Evolutionary conservation across 92 coral and sea anemone species (phyloP), one percentile per base, ranked within the genome.

Genomic region (Virgularia gustaviana): DNA sequence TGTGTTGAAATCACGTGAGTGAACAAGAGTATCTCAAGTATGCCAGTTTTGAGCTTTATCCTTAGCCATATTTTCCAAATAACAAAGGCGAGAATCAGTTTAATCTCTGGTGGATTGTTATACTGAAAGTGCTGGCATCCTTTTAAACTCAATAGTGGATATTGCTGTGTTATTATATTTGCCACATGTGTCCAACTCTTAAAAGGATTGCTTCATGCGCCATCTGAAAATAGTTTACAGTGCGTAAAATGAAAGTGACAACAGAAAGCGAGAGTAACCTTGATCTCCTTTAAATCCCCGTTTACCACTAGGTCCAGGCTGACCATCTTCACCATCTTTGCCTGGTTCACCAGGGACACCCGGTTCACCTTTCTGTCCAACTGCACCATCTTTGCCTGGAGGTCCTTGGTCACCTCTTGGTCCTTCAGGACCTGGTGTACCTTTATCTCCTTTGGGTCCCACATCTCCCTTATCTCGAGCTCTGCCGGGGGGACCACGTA

Each of bases 361-460:
- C 11, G 39, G 39, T n/a, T 55, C 36, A 16, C 83, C 84, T 38
- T 39, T 57, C 11, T 1, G 16, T 9, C 84, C 84, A 25, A 36
- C 20, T 0, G n/a, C 29, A 12, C 81, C 81, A 3, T 64, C 64
- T 9, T 22, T 36, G 13, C 84, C 84, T 22, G 57, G 79, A 13
- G 11, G 13, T 9, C 86, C 86, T 2, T 2, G 6, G 4, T 19
- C 72, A 42, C 87, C 87, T 57, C 65, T 65, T 6, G 72, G 56
- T n/a, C 87, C 87, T 3, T 3, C 6, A 12, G 32, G 64, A 30
- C 87, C 87, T 23, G 22, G 58, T 0, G 19, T 63, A 22, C 87
- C 87, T 11, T 57, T 5, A 3, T 0, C 9, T 37, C 87, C 87
- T n/a, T 18, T 43, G 1, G 22, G 11, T 27, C 87, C 87, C 13